phyloP scores from a whole-genome alignment of 2,888 invertebrate species.

The Ormyrus pomaceus region DNA sequence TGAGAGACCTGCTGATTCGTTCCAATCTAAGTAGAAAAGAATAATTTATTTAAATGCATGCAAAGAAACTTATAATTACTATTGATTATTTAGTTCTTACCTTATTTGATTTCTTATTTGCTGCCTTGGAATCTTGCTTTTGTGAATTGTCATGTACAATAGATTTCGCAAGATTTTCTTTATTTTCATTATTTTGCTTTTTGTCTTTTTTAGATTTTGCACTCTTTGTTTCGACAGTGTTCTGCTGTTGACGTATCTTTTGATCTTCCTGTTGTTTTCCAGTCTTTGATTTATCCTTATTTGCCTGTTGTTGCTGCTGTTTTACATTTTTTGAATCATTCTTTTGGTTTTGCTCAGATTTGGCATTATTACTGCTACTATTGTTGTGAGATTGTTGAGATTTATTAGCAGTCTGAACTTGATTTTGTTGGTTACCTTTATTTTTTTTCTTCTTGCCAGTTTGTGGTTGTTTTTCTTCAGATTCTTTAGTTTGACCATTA shows the following conservation, averaged over 20 bases:
- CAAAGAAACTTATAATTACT: neutral
- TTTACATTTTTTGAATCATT: constrained; percentile 64
- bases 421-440: constrained; percentile 67
- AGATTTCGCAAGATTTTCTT: constrained; percentile 66
- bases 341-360: constrained; percentile 59
- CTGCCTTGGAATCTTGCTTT: constrained; percentile 56
- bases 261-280: constrained; percentile 62
- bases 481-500: constrained; percentile 77
- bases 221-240: constrained; percentile 62
- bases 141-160: constrained; percentile 39
- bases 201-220: constrained; percentile 71
- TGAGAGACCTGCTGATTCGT: constrained; percentile 37
- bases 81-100: constrained; percentile 18
- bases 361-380: constrained; percentile 40
- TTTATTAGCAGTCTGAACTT: constrained; percentile 51
- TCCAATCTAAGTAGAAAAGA: constrained; percentile 15
- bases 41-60: neutral
- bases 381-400: constrained; percentile 62
- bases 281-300: constrained; percentile 65
- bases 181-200: constrained; percentile 70
- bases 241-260: constrained; percentile 61
- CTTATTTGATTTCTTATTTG: constrained; percentile 60
- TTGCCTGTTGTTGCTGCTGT: constrained; percentile 60
- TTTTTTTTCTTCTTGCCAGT: constrained; percentile 69
- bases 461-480: constrained; percentile 63